Percentiles rank a stretch among this genome's conserved stretches.
phyloP scores from a whole-genome alignment of 1,140 invertebrate genomes.

The Diorhabda elongata region DNA sequence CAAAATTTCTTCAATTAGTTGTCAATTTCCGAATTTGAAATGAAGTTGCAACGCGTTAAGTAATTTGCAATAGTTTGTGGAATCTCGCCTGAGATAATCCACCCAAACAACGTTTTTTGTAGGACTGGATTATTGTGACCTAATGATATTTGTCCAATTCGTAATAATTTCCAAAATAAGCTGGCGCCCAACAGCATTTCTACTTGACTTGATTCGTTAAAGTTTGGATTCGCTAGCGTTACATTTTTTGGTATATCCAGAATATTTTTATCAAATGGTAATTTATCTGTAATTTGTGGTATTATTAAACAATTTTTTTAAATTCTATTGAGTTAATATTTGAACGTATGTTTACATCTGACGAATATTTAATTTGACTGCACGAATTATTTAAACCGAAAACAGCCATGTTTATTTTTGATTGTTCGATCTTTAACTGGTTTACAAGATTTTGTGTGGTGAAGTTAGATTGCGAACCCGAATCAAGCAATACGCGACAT shows the following conservation, averaged over 20 bases:
- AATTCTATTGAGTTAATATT: conserved; percentile 4
- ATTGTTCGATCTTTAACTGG: neutral
- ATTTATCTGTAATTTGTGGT: conserved; percentile 8
- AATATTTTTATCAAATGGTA: neutral
- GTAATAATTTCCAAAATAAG: conserved; percentile 10
- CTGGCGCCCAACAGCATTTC: conserved; percentile 23
- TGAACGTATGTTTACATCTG: conserved; percentile 7
- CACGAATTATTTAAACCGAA: too few species aligned
- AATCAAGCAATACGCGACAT: too few species aligned
- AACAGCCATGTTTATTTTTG: neutral
- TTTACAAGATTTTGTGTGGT: neutral
- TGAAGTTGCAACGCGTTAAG: neutral
- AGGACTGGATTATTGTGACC: conserved; percentile 25
- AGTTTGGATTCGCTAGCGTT: conserved; percentile 22
- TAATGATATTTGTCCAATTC: conserved; percentile 12
- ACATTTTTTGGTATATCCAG: conserved; percentile 22
- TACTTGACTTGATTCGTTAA: conserved; percentile 13
- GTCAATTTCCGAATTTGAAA: conserved; percentile 8
- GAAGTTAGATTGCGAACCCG: too few species aligned
- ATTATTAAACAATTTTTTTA: conserved; percentile 7
- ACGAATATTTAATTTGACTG: too few species aligned
- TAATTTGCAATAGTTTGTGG: neutral
- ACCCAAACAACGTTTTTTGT: conserved; percentile 23
- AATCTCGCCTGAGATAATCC: conserved; percentile 11
- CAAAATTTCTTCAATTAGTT: conserved; percentile 12